Conservation (phyloP, 1,140 invertebrate genomes). For the Bombus confusus region DNA sequence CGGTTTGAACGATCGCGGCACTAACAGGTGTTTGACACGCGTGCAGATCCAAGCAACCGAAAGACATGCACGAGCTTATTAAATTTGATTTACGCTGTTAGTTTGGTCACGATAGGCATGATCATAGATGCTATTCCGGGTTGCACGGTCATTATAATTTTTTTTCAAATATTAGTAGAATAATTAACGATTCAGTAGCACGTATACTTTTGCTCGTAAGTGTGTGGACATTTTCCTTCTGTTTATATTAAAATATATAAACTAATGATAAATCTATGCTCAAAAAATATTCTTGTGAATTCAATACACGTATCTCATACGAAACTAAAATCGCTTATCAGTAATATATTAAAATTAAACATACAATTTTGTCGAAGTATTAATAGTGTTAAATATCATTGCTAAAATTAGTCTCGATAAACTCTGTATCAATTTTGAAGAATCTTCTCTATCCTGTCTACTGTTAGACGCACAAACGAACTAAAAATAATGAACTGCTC, state of each 20-base stretch:
- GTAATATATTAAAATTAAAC: not conserved
- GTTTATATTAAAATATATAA: too few relatives aligned
- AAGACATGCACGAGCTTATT: constrained; percentile 10
- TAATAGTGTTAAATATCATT: too few relatives aligned
- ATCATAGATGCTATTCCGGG: not conserved
- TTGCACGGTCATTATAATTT: not conserved
- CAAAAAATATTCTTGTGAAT: too few relatives aligned
- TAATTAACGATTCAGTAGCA: not conserved
- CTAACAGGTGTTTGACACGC: constrained; percentile 7
- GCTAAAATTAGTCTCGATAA: too few relatives aligned
- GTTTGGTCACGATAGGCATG: constrained; percentile 8
- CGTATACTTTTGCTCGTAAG: not conserved
- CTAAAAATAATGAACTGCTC: too few relatives aligned
- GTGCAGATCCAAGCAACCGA: not conserved
- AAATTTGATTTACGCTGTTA: not conserved
- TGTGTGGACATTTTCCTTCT: not conserved
- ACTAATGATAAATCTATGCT: too few relatives aligned
- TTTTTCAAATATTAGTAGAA: not conserved
- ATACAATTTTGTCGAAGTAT: too few relatives aligned
- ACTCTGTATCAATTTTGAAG: too few relatives aligned
- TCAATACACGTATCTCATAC: too few relatives aligned
- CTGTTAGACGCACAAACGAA: too few relatives aligned
- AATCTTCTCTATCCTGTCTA: too few relatives aligned
- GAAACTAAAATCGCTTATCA: too few relatives aligned
- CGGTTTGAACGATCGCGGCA: not conserved